Evolutionary conservation across 1,140 invertebrate species (phyloP).

Genomic region (Acromyrmex echinatior): DNA sequence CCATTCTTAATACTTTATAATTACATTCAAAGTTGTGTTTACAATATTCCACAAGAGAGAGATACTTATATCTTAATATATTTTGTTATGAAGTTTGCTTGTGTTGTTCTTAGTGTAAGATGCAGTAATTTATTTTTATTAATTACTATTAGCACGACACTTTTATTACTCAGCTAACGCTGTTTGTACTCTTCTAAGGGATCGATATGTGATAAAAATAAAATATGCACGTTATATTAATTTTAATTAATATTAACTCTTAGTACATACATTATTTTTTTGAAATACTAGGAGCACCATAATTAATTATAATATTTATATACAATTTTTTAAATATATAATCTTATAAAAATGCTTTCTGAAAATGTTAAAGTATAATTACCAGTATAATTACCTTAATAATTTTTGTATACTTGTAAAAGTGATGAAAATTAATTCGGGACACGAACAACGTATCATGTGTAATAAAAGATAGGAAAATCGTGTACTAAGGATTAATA

Average conservation of each 20-base stretch:
- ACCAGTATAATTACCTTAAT: no score
- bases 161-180: background rate
- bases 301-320: no score
- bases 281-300: no score
- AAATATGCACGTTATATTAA: background rate
- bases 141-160: background rate
- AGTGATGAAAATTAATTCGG: no score
- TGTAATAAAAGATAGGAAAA: no score
- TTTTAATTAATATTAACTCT: background rate
- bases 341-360: no score
- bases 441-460: no score
- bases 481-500: no score
- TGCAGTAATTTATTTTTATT: slow-evolving; percentile 2
- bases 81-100: slow-evolving; percentile 21
- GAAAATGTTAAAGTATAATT: no score
- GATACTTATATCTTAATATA: slow-evolving; percentile 23
- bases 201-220: background rate
- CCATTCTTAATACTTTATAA: slow-evolving; percentile 80
- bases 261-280: no score
- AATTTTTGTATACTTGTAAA: no score
- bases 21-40: slow-evolving; percentile 40
- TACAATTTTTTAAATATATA: no score
- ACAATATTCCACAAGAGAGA: background rate
- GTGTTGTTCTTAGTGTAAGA: background rate
- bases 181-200: background rate